phyloP scores from a whole-genome alignment of 2,797 vertebrate species.

The Gymnothorax reevesii region DNA sequence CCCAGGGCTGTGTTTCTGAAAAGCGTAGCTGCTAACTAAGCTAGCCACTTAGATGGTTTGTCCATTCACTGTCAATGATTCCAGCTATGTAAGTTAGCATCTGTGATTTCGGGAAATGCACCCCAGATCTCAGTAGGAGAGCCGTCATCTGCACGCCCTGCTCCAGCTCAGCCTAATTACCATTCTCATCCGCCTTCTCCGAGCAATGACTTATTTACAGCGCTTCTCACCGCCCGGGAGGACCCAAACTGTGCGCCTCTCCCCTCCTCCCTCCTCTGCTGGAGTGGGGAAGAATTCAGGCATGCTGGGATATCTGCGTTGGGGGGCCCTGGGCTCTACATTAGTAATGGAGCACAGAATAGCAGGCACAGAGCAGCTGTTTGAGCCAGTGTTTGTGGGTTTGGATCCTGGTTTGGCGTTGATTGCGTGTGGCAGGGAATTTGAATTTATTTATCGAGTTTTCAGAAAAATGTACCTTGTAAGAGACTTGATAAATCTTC shows the following conservation, averaged over 20 bases:
- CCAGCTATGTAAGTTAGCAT: too few relatives aligned
- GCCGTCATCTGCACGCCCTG: background rate
- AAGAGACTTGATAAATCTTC: background rate
- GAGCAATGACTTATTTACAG: slow-evolving; percentile 8
- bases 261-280: background rate
- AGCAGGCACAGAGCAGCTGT: background rate
- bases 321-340: background rate
- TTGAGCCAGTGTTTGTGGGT: background rate
- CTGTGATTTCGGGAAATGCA: too few relatives aligned
- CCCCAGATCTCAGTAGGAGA: background rate
- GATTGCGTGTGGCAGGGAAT: background rate
- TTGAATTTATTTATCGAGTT: background rate
- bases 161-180: background rate
- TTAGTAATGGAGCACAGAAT: background rate
- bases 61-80: too few relatives aligned
- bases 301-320: background rate
- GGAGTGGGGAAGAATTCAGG: background rate
- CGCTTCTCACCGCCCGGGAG: background rate
- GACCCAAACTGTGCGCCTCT: background rate
- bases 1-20: background rate
- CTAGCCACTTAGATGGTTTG: too few relatives aligned
- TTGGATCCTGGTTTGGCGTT: background rate
- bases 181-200: slow-evolving; percentile 4
- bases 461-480: background rate
- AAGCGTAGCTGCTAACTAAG: too few relatives aligned